Conservation (phyloP, 2,113 vertebrate genomes). For the Morone chrysops region DNA sequence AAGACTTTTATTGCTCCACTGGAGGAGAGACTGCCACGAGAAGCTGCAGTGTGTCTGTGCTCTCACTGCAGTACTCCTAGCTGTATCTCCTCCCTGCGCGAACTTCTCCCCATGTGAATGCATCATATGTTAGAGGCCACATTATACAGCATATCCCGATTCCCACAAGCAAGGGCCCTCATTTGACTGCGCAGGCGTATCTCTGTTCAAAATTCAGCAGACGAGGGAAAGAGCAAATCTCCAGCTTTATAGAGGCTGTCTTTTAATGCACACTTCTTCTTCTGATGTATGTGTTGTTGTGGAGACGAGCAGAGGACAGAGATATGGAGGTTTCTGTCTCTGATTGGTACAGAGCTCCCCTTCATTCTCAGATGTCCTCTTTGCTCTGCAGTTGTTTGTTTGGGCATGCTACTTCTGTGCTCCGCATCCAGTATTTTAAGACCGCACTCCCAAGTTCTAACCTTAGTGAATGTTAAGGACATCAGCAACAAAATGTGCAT, state of each 20-base stretch:
- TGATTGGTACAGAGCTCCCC: background rate
- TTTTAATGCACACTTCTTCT: constrained; percentile 31
- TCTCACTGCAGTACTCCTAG: constrained; percentile 44
- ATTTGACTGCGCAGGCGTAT: constrained; percentile 22
- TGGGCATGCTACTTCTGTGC: background rate
- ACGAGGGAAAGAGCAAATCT: constrained; percentile 21
- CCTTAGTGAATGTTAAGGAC: constrained; percentile 37
- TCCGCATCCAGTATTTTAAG: constrained; percentile 19
- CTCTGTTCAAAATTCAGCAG: constrained; percentile 9
- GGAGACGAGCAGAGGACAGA: constrained; percentile 21
- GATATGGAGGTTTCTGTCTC: constrained; percentile 11
- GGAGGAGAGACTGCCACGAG: constrained; percentile 31
- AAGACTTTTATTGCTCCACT: constrained; percentile 40
- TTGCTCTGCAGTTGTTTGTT: constrained; percentile 30
- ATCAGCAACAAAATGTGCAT: constrained; percentile 36
- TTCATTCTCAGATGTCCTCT: constrained; percentile 16
- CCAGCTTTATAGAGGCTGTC: constrained; percentile 1
- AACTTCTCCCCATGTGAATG: constrained; percentile 13
- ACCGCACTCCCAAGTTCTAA: constrained; percentile 21
- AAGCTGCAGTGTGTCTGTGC: constrained; percentile 48
- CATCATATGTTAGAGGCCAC: constrained; percentile 32
- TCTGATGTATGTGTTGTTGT: constrained; percentile 39
- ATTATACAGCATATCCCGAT: background rate
- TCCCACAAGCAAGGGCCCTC: constrained; percentile 13
- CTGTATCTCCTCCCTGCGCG: constrained; percentile 17